phyloP scores from a whole-genome alignment of 2,888 invertebrate genomes.

The Tenthredo notha region DNA sequence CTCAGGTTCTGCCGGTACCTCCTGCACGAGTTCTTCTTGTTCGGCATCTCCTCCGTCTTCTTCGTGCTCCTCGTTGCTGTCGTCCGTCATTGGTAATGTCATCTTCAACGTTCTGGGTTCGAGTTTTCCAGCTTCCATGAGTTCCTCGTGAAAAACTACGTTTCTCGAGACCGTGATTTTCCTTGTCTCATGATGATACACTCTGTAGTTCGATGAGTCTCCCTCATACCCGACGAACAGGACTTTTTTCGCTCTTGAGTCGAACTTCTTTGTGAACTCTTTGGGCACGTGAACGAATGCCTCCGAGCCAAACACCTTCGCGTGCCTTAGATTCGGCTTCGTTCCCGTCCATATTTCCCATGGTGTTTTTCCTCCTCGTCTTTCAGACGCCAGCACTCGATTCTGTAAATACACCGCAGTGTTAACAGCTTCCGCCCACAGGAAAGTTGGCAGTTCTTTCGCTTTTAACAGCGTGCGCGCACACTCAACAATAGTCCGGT shows the following conservation, averaged over 20 bases:
- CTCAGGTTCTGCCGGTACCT: neutral
- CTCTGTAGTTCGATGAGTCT: slow-evolving; percentile 51
- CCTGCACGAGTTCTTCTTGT: neutral
- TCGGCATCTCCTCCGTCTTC: neutral
- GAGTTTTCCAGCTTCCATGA: neutral
- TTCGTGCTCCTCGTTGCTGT: neutral
- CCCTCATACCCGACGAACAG: slow-evolving; percentile 58
- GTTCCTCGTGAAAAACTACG: slow-evolving; percentile 48
- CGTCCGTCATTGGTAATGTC: neutral
- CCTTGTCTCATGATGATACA: slow-evolving; percentile 51
- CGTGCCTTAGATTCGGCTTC: slow-evolving; percentile 54
- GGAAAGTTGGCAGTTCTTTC: slow-evolving; percentile 26
- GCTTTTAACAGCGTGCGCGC: slow-evolving; percentile 52
- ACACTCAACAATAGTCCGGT: slow-evolving; percentile 55
- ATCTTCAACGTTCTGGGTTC: no score
- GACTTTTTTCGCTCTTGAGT: slow-evolving; percentile 47
- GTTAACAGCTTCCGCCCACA: slow-evolving; percentile 33
- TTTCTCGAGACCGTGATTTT: slow-evolving; percentile 50
- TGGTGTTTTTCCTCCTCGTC: slow-evolving; percentile 1
- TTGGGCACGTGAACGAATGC: slow-evolving; percentile 59
- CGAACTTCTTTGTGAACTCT: slow-evolving; percentile 56
- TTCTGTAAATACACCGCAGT: neutral
- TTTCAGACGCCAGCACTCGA: neutral
- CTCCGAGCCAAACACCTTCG: slow-evolving; percentile 60
- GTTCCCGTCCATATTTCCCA: slow-evolving; percentile 44